A percentile compares a stretch with the other conserved stretches of the same genome.
phyloP scores from a whole-genome alignment of 1,140 invertebrate species.

The Panulirus ornatus region DNA sequence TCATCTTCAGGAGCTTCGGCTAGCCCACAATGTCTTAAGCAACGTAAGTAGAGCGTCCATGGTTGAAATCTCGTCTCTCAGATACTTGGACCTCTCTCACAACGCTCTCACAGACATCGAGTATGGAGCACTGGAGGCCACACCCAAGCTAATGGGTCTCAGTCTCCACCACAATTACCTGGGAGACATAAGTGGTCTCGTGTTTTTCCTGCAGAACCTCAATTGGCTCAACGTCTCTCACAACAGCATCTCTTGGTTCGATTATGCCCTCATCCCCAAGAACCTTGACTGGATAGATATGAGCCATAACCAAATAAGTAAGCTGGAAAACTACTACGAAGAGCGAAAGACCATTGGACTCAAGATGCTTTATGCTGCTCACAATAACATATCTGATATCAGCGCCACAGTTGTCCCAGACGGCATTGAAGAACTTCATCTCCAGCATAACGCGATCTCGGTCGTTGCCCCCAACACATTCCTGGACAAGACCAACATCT shows the following conservation, averaged over 20 bases:
- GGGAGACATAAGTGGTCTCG: slow-evolving; percentile 91
- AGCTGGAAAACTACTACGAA: slow-evolving; percentile 91
- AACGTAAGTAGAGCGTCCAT: slow-evolving; percentile 89
- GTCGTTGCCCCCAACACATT: slow-evolving; percentile 90
- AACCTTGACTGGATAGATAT: slow-evolving; percentile 94
- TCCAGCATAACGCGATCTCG: slow-evolving; percentile 92
- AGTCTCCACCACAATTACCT: slow-evolving; percentile 92
- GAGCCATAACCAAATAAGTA: slow-evolving; percentile 91
- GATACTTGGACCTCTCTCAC: slow-evolving; percentile 91
- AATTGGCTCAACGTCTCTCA: slow-evolving; percentile 92
- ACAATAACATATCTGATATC: slow-evolving; percentile 90
- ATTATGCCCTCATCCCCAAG: slow-evolving; percentile 91
- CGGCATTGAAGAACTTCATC: slow-evolving; percentile 91
- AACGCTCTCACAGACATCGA: slow-evolving; percentile 90
- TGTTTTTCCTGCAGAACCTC: slow-evolving; percentile 87
- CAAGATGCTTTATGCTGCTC: slow-evolving; percentile 87
- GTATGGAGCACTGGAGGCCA: slow-evolving; percentile 88
- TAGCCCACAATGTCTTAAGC: slow-evolving; percentile 93
- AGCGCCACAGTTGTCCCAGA: slow-evolving; percentile 90
- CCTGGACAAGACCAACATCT: slow-evolving; percentile 88
- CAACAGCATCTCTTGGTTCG: slow-evolving; percentile 92
- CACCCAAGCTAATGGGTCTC: slow-evolving; percentile 89
- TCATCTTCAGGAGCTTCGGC: slow-evolving; percentile 89
- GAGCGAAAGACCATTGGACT: slow-evolving; percentile 84
- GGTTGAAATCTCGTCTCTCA: slow-evolving; percentile 84